Base-by-base conservation (phyloP, 2,888 invertebrate species). In the Amphipyra berbera region DNA sequence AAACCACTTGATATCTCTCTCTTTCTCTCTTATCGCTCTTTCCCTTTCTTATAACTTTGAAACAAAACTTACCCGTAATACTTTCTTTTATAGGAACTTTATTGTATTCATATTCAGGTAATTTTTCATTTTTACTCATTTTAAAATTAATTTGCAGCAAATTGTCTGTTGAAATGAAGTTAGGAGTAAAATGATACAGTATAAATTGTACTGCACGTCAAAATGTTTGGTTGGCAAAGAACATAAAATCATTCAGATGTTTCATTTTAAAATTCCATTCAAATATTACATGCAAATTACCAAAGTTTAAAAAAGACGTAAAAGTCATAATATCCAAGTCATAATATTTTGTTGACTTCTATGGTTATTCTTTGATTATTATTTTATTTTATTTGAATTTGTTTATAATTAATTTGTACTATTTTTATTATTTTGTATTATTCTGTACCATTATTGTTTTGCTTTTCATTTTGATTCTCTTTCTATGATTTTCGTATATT, bases 61-160 rank as follows among this genome's bases (percentile, higher is more conserved):
- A 59, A 0, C 8, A 40, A 35, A 52, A 62, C 76, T 72, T 53
- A 72, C 73, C 73, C 0, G 27, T 41, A 8, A 47, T 12, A 2
- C 46, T 21, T 7, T 47, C 68, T 45, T 67, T 47, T 12, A 57
- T 53, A 9, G 74, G 61, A 46, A 74, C 73, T 59, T 76, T 64
- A n/a, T 47, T 58, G 30, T 74, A 74, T 37, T 63, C 55, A 50
- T 50, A 61, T 33, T 72, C 59, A 0, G 42, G 5, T 7, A 48
- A 0, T 42, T 55, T 57, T 55, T 59, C 60, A 0, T 47, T 58
- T 15, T 53, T 58, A 6, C 30, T 50, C 73, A 73, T 73, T 44
- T 35, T 58, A 27, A 12, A 15, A 60, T 10, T 6, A 30, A 27
- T 27, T 40, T 30, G 7, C 37, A 2, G 27, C 13, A 27, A 66